Conservation (phyloP, 2,888 invertebrate genomes). For the Tenthredo mesomela region DNA sequence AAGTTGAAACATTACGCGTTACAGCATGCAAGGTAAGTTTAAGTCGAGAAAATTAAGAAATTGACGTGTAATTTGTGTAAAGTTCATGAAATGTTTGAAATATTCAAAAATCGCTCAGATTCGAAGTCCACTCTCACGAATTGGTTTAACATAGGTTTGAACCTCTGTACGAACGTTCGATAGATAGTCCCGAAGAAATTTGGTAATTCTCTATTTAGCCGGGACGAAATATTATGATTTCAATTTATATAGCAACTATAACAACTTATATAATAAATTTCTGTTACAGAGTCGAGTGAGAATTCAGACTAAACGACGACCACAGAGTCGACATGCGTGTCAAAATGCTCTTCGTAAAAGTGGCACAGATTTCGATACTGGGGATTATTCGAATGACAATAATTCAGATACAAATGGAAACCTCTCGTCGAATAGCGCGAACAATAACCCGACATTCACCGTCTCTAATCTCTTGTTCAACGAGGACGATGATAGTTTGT, state of each 20-base stretch:
- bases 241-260: neutral
- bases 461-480: constrained; percentile 62
- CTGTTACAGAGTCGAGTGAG: constrained; percentile 84
- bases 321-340: constrained; percentile 88
- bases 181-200: neutral
- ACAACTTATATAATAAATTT: constrained; percentile 12
- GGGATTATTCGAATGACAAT: constrained; percentile 62
- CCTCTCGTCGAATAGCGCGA: constrained; percentile 53
- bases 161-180: neutral
- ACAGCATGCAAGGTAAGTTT: constrained; percentile 72
- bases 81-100: neutral
- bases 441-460: constrained; percentile 56
- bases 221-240: no score
- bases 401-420: constrained; percentile 58
- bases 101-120: neutral
- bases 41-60: neutral
- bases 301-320: constrained; percentile 87
- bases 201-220: no score
- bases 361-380: constrained; percentile 73
- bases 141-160: neutral
- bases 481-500: constrained; percentile 74
- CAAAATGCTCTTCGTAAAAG: constrained; percentile 84
- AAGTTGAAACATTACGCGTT: constrained; percentile 72
- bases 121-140: neutral
- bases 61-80: neutral